Conservation (phyloP, 1,140 invertebrate species). For the Drosophila sp. region DNA sequence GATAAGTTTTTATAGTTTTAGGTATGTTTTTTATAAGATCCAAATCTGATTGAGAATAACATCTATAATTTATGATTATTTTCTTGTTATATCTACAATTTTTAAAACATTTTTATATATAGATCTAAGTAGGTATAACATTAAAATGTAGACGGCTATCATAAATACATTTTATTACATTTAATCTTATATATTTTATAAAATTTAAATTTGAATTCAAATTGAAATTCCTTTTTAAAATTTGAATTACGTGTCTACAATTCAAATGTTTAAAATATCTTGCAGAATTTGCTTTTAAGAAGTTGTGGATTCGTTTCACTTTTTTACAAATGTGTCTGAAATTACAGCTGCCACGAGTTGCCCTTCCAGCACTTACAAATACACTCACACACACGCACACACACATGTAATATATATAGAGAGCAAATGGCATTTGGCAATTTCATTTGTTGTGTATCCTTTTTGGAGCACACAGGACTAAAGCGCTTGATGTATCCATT, state of each 20-base stretch:
- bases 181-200: too few relatives aligned
- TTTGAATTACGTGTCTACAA: constrained; percentile 13
- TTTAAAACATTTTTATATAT: too few relatives aligned
- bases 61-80: too few relatives aligned
- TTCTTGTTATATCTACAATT: too few relatives aligned
- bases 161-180: too few relatives aligned
- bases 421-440: constrained; percentile 71
- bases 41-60: too few relatives aligned
- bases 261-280: constrained; percentile 29
- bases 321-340: constrained; percentile 32
- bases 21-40: too few relatives aligned
- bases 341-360: constrained; percentile 27
- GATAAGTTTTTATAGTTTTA: too few relatives aligned
- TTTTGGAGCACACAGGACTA: constrained; percentile 38
- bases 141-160: too few relatives aligned
- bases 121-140: neutral
- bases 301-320: constrained; percentile 4
- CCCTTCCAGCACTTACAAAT: neutral
- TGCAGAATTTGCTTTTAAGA: constrained; percentile 35
- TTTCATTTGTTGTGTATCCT: constrained; percentile 63
- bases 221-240: constrained; percentile 14
- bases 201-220: too few relatives aligned
- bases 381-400: neutral
- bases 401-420: constrained; percentile 12
- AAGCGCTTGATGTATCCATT: constrained; percentile 74